Base-by-base conservation (phyloP, 1,140 invertebrate species). In the Bombus cullumanus region DNA sequence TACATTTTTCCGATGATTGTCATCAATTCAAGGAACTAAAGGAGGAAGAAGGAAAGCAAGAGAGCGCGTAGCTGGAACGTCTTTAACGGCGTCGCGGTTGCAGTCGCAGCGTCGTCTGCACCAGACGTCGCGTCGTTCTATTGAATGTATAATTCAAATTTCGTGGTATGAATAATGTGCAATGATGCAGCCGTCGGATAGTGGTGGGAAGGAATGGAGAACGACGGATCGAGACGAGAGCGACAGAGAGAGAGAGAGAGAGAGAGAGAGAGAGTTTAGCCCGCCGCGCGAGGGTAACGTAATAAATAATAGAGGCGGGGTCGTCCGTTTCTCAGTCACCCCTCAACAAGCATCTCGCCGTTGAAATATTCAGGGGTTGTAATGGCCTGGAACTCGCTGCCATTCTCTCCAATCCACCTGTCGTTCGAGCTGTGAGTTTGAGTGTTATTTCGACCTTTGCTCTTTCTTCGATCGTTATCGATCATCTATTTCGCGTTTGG, bases 101-200 rank as follows among this genome's bases (percentile, higher is more conserved):
- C 68, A 83, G 68, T 79, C 68, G 43, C 69, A 81, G 76, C 78
- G 81, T 74, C 88, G 82, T 71, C 88, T 68, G 68, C 68, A 53
- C 64, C 88, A 85, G 84, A 91, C 87, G 90, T 91, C 90, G 89
- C 87, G 89, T 92, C 90, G 91, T 91, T 88, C 92, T 93, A 93
- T 94, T 92, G 92, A 90, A 93, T 93, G 92, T 92, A 91, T 94
- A 92, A 94, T 93, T 93, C 86, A 94, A 92, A 93, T 93, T 94
- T 93, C 89, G 90, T 86, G 87, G 90, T 91, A 93, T 93, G 92
- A 93, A 94, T 94, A 93, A 94, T 93, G 92, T 88, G 92, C 91
- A 90, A 92, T 93, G 92, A 93, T 91, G 92, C 88, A 88, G 79
- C 81, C 62, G 73, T 28, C n/a, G 31, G 73, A 22, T 83, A 68